phyloP scores from a whole-genome alignment of 2,797 vertebrate species.

The Mormyrus hasselquistii region DNA sequence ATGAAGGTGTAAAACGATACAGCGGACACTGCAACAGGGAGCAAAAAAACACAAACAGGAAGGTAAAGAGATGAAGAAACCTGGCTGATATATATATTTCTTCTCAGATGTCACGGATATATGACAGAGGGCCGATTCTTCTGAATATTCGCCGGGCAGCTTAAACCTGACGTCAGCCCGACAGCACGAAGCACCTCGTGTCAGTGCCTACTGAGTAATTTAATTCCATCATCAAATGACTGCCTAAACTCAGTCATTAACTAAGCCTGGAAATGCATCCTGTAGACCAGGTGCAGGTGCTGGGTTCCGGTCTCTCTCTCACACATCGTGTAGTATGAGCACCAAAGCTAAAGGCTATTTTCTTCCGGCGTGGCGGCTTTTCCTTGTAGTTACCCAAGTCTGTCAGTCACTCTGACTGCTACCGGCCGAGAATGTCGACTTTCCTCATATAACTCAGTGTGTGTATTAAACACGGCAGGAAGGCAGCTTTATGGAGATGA shows the following conservation, averaged over 20 bases:
- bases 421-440: neutral
- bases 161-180: neutral
- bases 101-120: neutral
- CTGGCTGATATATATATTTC: neutral
- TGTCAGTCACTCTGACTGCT: neutral
- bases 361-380: neutral
- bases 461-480: neutral
- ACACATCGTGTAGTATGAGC: neutral
- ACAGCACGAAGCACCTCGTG: neutral
- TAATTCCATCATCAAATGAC: neutral
- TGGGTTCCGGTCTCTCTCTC: neutral
- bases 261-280: neutral
- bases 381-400: neutral
- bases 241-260: neutral
- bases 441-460: neutral
- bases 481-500: neutral
- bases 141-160: neutral
- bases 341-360: neutral
- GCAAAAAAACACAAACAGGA: neutral
- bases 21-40: neutral
- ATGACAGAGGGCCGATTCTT: neutral
- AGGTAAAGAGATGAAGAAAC: neutral
- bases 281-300: neutral
- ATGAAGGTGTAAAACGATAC: neutral
- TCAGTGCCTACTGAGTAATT: neutral